These are phyloP conservation scores for Lithophane semibrunnea DNA, from an alignment of 2,888 invertebrate species.

Conservation along the genomic window DNA sequence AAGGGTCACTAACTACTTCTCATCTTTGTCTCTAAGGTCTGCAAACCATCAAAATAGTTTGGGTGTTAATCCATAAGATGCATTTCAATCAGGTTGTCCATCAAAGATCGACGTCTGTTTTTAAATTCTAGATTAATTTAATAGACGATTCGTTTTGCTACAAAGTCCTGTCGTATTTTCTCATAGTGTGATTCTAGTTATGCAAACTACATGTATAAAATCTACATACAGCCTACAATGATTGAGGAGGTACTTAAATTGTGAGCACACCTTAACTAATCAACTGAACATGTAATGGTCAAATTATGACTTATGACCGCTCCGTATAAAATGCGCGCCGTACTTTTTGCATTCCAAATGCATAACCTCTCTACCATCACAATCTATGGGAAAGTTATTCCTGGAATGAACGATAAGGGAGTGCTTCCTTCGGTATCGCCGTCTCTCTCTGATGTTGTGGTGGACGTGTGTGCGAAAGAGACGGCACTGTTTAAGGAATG, in stretches of 20 bases:
- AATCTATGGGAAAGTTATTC: constrained; percentile 89
- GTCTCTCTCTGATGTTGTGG: constrained; percentile 69
- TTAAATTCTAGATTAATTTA: not conserved
- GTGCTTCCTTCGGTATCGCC: constrained; percentile 77
- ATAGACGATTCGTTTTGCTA: not conserved
- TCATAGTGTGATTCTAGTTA: not conserved
- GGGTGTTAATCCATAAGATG: not conserved
- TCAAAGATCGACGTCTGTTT: no score
- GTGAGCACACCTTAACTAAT: constrained; percentile 41
- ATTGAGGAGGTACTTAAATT: constrained; percentile 17
- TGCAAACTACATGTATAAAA: not conserved
- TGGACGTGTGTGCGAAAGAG: constrained; percentile 62
- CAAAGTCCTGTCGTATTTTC: not conserved
- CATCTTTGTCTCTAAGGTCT: not conserved
- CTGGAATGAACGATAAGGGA: constrained; percentile 87
- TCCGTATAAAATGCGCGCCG: constrained; percentile 63
- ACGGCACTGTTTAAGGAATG: constrained; percentile 78
- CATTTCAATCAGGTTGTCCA: not conserved
- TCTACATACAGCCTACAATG: constrained; percentile 17
- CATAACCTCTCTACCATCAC: constrained; percentile 75
- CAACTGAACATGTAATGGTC: constrained; percentile 38
- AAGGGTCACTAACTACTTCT: no score
- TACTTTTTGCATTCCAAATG: constrained; percentile 82
- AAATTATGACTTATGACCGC: constrained; percentile 66
- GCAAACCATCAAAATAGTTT: not conserved